Evolutionary conservation across 2,797 vertebrate genomes (phyloP).

Genomic region (Morelia viridis): DNA sequence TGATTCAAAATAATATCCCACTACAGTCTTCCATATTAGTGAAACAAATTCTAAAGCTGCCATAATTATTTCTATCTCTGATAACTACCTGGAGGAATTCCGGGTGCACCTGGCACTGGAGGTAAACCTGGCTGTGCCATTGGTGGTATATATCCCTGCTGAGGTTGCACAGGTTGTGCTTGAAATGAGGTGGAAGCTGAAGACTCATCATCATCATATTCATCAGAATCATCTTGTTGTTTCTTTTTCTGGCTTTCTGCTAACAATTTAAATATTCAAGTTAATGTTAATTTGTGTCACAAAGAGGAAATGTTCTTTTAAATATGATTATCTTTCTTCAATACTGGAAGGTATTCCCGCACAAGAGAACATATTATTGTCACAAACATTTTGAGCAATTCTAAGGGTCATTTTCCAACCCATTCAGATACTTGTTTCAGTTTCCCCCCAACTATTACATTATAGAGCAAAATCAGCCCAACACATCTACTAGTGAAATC

Average conservation of each 20-base stretch:
- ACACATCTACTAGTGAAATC: neutral
- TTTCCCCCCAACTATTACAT: neutral
- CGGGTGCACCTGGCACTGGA: slow-evolving; percentile 84
- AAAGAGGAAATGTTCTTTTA: neutral
- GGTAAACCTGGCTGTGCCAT: slow-evolving; percentile 92
- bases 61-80: neutral
- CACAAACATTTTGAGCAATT: neutral
- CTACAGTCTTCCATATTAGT: neutral
- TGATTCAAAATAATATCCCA: neutral
- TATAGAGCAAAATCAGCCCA: neutral
- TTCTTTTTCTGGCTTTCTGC: slow-evolving; percentile 95
- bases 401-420: neutral
- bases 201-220: slow-evolving; percentile 92
- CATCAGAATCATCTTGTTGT: slow-evolving; percentile 92
- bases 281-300: neutral
- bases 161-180: slow-evolving; percentile 83
- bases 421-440: neutral
- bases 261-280: slow-evolving; percentile 21
- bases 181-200: slow-evolving; percentile 88
- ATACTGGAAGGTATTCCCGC: neutral
- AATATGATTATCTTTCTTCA: neutral
- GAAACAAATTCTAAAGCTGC: neutral
- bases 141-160: slow-evolving; percentile 84
- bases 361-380: neutral
- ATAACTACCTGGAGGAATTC: slow-evolving; percentile 85